phyloP scores from a whole-genome alignment of 2,797 vertebrate species.

The Stomatorhinus walkeri region DNA sequence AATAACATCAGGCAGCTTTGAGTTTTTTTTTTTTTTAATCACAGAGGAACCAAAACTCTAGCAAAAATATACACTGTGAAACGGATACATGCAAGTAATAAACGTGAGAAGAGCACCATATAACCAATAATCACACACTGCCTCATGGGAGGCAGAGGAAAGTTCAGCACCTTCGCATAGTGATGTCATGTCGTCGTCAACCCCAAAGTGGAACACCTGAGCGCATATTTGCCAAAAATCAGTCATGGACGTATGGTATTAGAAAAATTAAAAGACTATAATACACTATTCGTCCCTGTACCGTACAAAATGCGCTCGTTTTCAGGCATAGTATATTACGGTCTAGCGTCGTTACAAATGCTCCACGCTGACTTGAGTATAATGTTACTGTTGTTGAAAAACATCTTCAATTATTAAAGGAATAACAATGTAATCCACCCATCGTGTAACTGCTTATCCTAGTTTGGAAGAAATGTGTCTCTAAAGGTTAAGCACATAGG shows the following conservation, averaged over 20 bases:
- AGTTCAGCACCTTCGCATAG: neutral
- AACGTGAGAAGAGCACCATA: neutral
- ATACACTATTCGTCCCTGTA: neutral
- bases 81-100: neutral
- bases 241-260: neutral
- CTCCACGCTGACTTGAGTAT: neutral
- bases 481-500: neutral
- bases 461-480: neutral
- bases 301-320: neutral
- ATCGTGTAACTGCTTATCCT: neutral
- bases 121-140: neutral
- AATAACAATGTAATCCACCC: neutral
- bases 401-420: slow-evolving; percentile 3
- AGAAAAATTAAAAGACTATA: neutral
- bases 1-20: neutral
- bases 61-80: neutral
- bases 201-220: neutral
- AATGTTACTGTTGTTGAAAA: neutral
- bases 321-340: neutral
- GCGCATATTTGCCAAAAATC: neutral
- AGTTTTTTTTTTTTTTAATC: neutral
- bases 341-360: neutral
- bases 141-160: neutral
- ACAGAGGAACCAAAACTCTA: neutral
- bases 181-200: neutral